Conservation (phyloP, 2,888 invertebrate genomes). For the Molanna angustata region DNA sequence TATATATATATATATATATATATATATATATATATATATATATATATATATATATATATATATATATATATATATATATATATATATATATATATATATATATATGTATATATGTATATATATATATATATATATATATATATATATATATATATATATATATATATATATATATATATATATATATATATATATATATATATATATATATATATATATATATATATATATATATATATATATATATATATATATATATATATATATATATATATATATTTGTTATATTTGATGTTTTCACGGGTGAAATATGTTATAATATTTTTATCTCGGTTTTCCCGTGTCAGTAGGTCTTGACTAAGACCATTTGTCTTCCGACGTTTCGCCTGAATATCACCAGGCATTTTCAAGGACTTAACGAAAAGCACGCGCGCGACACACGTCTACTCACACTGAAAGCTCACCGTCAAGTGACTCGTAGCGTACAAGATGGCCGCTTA, state of each 20-base stretch:
- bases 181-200: constrained; percentile 13
- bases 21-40: neutral
- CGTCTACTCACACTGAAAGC: too few relatives aligned
- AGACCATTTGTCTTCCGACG: too few relatives aligned
- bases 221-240: constrained; percentile 11
- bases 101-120: constrained; percentile 11
- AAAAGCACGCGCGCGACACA: too few relatives aligned
- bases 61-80: constrained; percentile 14
- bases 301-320: too few relatives aligned
- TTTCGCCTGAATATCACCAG: too few relatives aligned
- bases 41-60: constrained; percentile 3
- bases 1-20: neutral
- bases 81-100: constrained; percentile 13
- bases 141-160: constrained; percentile 13
- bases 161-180: constrained; percentile 14
- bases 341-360: too few relatives aligned
- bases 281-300: too few relatives aligned
- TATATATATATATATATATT: neutral
- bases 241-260: constrained; percentile 1
- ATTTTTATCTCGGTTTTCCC: too few relatives aligned
- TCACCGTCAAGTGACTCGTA: too few relatives aligned
- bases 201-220: constrained; percentile 13
- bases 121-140: constrained; percentile 12
- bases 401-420: too few relatives aligned
- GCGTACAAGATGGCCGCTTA: too few relatives aligned